phyloP scores from a whole-genome alignment of 2,888 invertebrate genomes.

The Sclerodermus sp. region DNA sequence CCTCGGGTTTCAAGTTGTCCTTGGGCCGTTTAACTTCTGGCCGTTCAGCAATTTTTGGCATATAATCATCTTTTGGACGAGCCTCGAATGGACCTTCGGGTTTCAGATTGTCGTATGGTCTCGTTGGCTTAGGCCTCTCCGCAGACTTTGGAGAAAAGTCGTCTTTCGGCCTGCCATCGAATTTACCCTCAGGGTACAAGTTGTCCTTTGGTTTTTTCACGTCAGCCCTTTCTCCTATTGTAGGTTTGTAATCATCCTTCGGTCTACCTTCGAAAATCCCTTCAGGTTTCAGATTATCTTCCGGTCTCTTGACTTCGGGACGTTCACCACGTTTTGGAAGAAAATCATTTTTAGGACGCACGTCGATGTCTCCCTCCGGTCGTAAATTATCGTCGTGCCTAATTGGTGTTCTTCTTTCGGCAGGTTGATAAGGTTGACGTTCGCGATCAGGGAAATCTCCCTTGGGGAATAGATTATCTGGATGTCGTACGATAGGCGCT shows the following conservation, averaged over 20 bases:
- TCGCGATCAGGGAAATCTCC: no score
- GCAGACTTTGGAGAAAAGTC: conserved; percentile 24
- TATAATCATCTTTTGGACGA: conserved; percentile 32
- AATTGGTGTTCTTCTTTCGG: conserved; percentile 55
- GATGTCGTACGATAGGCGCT: conserved; percentile 60
- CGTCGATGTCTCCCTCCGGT: conserved; percentile 68
- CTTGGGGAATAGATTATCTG: conserved; percentile 59
- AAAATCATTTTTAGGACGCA: conserved; percentile 61
- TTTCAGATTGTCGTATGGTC: conserved; percentile 61
- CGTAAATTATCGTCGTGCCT: conserved; percentile 68
- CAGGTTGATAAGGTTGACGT: conserved; percentile 58
- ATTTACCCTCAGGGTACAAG: conserved; percentile 66
- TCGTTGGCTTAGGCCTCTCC: conserved; percentile 53
- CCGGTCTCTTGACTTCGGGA: conserved; percentile 31
- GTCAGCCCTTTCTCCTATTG: conserved; percentile 60
- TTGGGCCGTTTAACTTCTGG: conserved; percentile 60
- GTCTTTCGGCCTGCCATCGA: conserved; percentile 60
- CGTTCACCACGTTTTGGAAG: conserved; percentile 57
- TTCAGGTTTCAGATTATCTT: conserved; percentile 59
- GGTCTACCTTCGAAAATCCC: conserved; percentile 62
- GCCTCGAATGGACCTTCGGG: conserved; percentile 63
- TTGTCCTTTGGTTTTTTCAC: conserved; percentile 68
- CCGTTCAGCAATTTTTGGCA: conserved; percentile 61
- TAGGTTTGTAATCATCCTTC: conserved; percentile 40
- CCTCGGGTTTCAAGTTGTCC: conserved; percentile 57